Percentiles rank a stretch among this genome's conserved stretches.
phyloP scores from a whole-genome alignment of 2,797 vertebrate genomes.

The Pipistrellus pygmaeus region DNA sequence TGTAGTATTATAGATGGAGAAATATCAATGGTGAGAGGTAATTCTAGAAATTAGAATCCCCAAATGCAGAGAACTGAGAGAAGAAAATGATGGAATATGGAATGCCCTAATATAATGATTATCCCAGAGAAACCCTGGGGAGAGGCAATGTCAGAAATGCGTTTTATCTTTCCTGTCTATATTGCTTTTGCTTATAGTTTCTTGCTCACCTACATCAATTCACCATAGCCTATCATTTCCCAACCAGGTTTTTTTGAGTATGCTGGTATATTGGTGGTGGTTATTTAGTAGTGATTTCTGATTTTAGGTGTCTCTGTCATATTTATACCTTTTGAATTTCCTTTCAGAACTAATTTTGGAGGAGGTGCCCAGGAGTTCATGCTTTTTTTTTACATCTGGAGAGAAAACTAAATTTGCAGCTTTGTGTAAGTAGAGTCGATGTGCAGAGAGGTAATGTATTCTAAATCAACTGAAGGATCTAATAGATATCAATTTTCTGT shows the following conservation, averaged over 20 bases:
- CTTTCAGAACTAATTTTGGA: background rate
- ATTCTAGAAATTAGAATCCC: background rate
- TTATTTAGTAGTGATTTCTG: background rate
- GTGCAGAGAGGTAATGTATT: background rate
- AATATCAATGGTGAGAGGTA: background rate
- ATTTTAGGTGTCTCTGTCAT: background rate
- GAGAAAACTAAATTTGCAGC: background rate
- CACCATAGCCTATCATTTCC: background rate
- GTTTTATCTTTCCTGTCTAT: background rate
- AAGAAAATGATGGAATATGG: background rate
- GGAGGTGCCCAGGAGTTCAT: background rate
- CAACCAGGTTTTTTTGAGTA: background rate
- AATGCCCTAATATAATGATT: background rate
- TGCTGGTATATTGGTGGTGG: background rate
- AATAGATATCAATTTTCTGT: background rate
- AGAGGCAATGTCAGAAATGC: background rate
- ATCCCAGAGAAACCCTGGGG: background rate
- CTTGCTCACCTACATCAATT: background rate
- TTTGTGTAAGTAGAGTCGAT: background rate
- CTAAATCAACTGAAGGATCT: background rate
- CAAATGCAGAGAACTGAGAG: background rate
- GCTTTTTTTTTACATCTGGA: background rate
- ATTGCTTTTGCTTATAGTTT: background rate
- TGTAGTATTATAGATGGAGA: background rate
- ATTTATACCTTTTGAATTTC: background rate